Conservation (phyloP, 2,113 vertebrate species). For the Epinephelus moara region DNA sequence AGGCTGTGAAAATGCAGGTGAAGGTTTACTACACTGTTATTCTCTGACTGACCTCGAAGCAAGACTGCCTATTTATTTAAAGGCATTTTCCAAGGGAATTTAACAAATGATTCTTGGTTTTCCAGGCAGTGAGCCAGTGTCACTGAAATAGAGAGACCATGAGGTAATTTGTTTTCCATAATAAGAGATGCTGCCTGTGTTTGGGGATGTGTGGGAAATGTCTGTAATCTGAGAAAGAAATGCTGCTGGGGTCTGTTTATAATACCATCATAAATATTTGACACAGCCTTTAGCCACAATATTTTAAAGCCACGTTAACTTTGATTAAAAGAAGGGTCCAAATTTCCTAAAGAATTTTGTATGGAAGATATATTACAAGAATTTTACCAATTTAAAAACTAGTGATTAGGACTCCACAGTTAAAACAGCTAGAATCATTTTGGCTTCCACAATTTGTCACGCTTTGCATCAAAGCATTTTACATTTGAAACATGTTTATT, state of each 20-base stretch:
- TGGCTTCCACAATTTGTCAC: too few species aligned
- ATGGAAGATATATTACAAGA: too few species aligned
- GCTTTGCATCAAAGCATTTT: too few species aligned
- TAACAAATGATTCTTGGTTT: constrained; percentile 72
- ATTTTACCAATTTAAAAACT: neutral
- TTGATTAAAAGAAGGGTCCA: neutral
- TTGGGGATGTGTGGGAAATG: constrained; percentile 67
- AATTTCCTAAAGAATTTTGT: too few species aligned
- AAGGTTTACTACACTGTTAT: constrained; percentile 38
- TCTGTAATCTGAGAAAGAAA: constrained; percentile 45
- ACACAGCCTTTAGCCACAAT: neutral
- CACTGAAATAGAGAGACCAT: constrained; percentile 65
- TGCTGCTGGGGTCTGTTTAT: constrained; percentile 35
- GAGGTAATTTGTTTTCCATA: constrained; percentile 73
- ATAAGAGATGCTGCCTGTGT: constrained; percentile 59
- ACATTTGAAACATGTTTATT: neutral
- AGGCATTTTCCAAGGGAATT: constrained; percentile 66
- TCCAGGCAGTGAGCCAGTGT: constrained; percentile 76
- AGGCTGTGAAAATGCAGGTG: constrained; percentile 42
- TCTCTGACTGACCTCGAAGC: constrained; percentile 26
- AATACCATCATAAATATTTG: constrained; percentile 24
- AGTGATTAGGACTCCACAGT: too few species aligned
- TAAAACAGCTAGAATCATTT: too few species aligned
- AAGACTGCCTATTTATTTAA: constrained; percentile 60
- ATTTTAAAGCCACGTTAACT: neutral